These are phyloP conservation scores for Sparidentex hasta DNA, from an alignment of 2,797 vertebrate genomes.

Conservation along the genomic window DNA sequence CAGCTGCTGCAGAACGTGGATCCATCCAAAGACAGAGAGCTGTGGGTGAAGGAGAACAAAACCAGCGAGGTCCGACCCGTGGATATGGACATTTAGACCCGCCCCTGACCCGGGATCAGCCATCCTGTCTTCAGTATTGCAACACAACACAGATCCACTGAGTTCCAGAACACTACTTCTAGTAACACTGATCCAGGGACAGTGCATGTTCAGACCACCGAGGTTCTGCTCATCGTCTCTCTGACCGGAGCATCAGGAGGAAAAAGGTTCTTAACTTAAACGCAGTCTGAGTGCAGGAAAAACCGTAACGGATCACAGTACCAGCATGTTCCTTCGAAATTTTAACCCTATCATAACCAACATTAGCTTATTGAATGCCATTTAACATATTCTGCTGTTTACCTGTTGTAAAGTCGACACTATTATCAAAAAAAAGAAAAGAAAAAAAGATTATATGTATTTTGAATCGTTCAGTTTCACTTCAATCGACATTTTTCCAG, in stretches of 20 bases:
- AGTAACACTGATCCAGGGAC: constrained; percentile 54
- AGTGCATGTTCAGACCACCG: constrained; percentile 59
- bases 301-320: constrained; percentile 56
- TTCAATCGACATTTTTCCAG: constrained; percentile 54
- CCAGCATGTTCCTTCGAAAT: constrained; percentile 80
- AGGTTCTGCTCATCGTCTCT: constrained; percentile 50
- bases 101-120: constrained; percentile 46
- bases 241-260: constrained; percentile 28
- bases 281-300: constrained; percentile 39
- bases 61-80: constrained; percentile 95
- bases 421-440: constrained; percentile 30
- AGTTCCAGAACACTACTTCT: constrained; percentile 34
- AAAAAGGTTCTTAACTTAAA: constrained; percentile 19
- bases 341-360: constrained; percentile 62
- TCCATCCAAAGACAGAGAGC: constrained; percentile 96
- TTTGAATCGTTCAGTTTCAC: constrained; percentile 63
- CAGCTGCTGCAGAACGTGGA: constrained; percentile 96
- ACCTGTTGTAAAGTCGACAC: constrained; percentile 70
- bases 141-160: constrained; percentile 23
- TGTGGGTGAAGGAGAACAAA: constrained; percentile 98
- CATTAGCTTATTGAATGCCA: constrained; percentile 73
- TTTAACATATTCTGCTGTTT: constrained; percentile 72
- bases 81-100: constrained; percentile 95
- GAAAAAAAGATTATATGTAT: constrained; percentile 53
- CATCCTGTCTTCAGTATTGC: constrained; percentile 33